These are phyloP conservation scores for Fabriciana adippe DNA, from an alignment of 2,888 invertebrate genomes.

Conservation along the genomic window DNA sequence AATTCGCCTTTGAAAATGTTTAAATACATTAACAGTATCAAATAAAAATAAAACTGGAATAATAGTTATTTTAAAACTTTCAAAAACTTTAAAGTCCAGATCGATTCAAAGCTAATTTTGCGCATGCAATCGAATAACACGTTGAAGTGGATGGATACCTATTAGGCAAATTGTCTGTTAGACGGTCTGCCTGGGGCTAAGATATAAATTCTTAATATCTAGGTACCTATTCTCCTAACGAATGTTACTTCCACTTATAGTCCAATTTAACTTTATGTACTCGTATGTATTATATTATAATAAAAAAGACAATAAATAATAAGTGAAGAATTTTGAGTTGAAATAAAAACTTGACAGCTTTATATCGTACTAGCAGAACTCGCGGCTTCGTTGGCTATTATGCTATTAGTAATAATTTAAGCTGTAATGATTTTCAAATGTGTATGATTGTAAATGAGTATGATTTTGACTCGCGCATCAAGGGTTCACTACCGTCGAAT, in stretches of 20 bases:
- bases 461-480: too few species aligned
- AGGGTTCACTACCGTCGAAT: too few species aligned
- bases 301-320: not conserved
- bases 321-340: not conserved
- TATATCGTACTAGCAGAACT: too few species aligned
- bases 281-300: not conserved
- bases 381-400: too few species aligned
- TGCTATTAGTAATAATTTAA: too few species aligned
- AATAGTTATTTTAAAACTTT: not conserved
- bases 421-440: too few species aligned
- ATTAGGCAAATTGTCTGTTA: conserved; percentile 54
- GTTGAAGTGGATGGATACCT: conserved; percentile 17
- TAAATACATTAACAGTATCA: too few species aligned
- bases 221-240: conserved; percentile 42
- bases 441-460: too few species aligned
- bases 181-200: conserved; percentile 55
- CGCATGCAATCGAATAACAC: conserved; percentile 61
- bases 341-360: too few species aligned
- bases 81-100: conserved; percentile 43
- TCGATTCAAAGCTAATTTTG: conserved; percentile 52
- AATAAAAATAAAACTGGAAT: too few species aligned
- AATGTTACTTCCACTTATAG: conserved; percentile 36
- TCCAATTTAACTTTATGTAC: conserved; percentile 6
- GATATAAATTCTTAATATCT: conserved; percentile 44
- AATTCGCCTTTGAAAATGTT: too few species aligned